Evolutionary conservation across 2,888 invertebrate genomes (phyloP), one percentile per base, ranked within the genome.

Genomic region (Melanargia galathea): DNA sequence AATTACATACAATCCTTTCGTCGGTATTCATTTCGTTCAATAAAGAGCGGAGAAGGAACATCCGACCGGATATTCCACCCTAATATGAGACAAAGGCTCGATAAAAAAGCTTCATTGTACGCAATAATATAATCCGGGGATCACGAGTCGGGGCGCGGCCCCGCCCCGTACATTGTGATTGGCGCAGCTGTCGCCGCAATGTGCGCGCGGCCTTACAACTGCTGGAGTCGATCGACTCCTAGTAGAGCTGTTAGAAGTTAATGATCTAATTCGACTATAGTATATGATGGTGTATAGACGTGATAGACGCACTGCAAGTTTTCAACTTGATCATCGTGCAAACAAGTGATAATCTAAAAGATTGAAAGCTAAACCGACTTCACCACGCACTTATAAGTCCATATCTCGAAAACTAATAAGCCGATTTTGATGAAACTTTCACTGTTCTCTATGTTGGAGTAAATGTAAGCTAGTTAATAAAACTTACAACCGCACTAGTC

Each of bases 61-160:
- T 90, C 90, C 90, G 90, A 87, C 88, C 88, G 90, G 90, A 90
- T 90, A 90, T 90, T 89, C 87, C 90, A 88, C 90, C 90, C 90
- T 79, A 84, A 82, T 81, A 78, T 81, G 80, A 82, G 84, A 90
- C 89, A 90, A 90, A 84, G 82, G 83, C 71, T 75, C 82, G 77
- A 82, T 88, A 90, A 90, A 90, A 90, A 90, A 88, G 82, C 80
- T 80, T 87, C 82, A 89, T 91, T 90, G 89, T 90, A 82, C 79
- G 79, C 82, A 82, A 84, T 87, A 88, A 87, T 86, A 87, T 87
- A 87, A 89, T 88, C 84, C 86, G 77, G 83, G 85, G 84, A 84
- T 85, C 86, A 81, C 80, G 77, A 74, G 76, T 75, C 81, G 67
- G 73, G 54, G 70, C 63, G 62, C 73, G 68, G 73, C 83, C 90